A percentile compares a stretch with the other conserved stretches of the same genome.
Evolutionary conservation across 2,113 vertebrate species (phyloP).

Genomic region (Motacilla alba): DNA sequence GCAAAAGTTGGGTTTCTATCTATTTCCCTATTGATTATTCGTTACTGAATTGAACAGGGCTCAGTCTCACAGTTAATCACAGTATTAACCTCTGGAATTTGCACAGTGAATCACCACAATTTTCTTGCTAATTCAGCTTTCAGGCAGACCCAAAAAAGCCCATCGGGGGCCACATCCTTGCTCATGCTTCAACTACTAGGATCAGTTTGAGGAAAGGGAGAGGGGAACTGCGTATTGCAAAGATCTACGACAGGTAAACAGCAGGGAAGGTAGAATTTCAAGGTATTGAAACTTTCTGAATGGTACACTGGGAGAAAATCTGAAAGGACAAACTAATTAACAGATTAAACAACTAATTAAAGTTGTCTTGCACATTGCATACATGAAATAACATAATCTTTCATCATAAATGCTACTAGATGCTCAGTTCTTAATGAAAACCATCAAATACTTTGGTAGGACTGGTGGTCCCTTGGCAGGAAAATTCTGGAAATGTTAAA

Average conservation of each 20-base stretch:
- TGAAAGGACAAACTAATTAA: background rate
- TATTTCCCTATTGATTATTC: background rate
- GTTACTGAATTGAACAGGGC: background rate
- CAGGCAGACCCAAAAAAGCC: constrained; percentile 98
- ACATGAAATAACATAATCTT: background rate
- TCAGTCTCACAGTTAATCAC: background rate
- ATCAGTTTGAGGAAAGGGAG: constrained; percentile 95
- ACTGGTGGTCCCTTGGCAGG: background rate
- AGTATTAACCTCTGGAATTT: background rate
- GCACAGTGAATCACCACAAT: background rate
- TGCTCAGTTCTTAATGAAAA: background rate
- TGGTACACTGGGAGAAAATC: background rate
- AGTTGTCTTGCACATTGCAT: background rate
- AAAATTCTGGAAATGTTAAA: background rate
- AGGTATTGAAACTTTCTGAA: background rate
- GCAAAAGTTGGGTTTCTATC: background rate
- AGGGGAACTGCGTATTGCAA: constrained; percentile 94
- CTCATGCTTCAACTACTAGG: constrained; percentile 96
- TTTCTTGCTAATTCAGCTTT: constrained; percentile 79
- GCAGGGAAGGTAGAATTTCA: background rate
- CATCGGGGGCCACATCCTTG: constrained; percentile 95
- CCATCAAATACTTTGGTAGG: background rate
- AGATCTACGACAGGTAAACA: constrained; percentile 96
- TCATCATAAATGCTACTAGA: background rate
- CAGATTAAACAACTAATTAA: background rate